These are phyloP conservation scores for Phalacrocorax carbo DNA, from an alignment of 2,113 vertebrate species.

Conservation along the genomic window DNA sequence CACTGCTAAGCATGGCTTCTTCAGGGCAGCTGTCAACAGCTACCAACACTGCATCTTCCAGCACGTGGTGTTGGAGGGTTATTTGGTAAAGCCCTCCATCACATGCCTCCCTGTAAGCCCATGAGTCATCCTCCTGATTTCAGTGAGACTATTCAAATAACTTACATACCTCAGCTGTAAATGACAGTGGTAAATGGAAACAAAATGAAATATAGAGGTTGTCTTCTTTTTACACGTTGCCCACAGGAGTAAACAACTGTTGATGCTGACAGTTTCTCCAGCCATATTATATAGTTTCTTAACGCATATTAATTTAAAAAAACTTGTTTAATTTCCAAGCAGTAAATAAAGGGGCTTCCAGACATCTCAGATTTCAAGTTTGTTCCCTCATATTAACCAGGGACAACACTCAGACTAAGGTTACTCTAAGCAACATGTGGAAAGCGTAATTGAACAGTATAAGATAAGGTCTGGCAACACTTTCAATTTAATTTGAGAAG, in stretches of 20 bases:
- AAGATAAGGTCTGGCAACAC: not conserved
- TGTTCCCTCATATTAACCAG: not conserved
- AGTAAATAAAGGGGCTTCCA: not conserved
- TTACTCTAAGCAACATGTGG: not conserved
- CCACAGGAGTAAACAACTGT: not conserved
- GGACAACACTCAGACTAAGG: not conserved
- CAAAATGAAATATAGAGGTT: not conserved
- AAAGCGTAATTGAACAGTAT: not conserved
- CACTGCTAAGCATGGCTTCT: not conserved
- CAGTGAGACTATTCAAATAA: not conserved
- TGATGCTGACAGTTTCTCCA: not conserved
- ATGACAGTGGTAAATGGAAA: not conserved
- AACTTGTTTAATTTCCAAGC: not conserved
- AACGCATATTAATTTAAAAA: not conserved
- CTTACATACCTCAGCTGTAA: not conserved
- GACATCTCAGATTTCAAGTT: not conserved
- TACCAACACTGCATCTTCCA: not conserved
- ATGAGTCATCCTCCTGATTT: not conserved
- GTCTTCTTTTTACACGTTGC: not conserved
- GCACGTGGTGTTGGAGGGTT: not conserved
- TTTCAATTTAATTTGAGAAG: not conserved
- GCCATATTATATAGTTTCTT: not conserved
- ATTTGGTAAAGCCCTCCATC: not conserved
- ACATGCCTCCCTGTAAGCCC: not conserved
- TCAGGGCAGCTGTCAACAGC: slow-evolving; percentile 20